These are phyloP conservation scores for Coregonus clupeaformis DNA, from an alignment of 2,113 vertebrate species.

Conservation along the genomic window DNA sequence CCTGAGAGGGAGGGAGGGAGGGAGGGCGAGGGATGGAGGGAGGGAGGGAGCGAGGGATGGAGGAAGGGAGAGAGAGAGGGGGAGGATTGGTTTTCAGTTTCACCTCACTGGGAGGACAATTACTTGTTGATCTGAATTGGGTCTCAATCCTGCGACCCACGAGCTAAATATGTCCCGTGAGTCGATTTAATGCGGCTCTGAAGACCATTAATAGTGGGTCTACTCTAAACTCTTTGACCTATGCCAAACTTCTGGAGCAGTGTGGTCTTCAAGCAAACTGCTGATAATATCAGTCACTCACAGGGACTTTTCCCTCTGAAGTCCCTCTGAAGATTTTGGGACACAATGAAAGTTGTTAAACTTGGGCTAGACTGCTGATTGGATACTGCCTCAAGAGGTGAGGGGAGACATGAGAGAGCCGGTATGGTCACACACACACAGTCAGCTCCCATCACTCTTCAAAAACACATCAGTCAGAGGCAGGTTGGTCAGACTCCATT, in stretches of 20 bases:
- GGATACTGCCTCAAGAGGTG: too few relatives aligned
- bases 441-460: neutral
- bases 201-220: neutral
- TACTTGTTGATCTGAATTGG: neutral
- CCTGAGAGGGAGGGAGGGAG: neutral
- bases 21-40: too few relatives aligned
- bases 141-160: neutral
- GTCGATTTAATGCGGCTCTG: neutral
- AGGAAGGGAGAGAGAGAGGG: too few relatives aligned
- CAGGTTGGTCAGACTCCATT: slow-evolving; percentile 8
- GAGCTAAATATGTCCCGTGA: too few relatives aligned
- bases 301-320: too few relatives aligned
- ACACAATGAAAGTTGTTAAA: too few relatives aligned
- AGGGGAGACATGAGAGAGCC: neutral
- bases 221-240: neutral
- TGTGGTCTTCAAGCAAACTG: too few relatives aligned
- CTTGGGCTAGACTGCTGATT: too few relatives aligned
- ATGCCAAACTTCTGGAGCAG: neutral
- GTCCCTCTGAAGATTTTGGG: too few relatives aligned
- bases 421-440: neutral
- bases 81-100: neutral
- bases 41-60: too few relatives aligned
- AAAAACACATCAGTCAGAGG: neutral
- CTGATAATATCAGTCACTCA: too few relatives aligned
- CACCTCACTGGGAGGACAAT: neutral